phyloP scores from a whole-genome alignment of 37 sponge, comb jelly and placozoan genomes.

The Corticium candelabrum region DNA sequence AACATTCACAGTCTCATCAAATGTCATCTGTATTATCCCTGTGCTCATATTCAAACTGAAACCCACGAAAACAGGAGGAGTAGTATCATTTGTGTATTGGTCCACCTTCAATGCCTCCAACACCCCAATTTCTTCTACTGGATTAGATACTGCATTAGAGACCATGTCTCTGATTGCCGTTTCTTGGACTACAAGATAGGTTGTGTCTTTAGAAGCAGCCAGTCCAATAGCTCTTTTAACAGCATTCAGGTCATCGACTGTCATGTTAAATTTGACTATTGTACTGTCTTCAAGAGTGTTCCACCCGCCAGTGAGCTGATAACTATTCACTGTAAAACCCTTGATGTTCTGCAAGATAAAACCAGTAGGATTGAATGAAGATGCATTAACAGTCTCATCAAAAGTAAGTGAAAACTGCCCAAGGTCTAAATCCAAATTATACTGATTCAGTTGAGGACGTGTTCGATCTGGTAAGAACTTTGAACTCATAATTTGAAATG shows the following conservation, averaged over 20 bases:
- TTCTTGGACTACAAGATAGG: conserved; percentile 34
- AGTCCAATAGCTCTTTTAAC: conserved; percentile 26
- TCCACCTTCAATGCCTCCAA: conserved; percentile 30
- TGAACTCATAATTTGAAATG: conserved; percentile 31
- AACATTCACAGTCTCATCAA: conserved; percentile 65
- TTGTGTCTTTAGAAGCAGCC: conserved; percentile 36
- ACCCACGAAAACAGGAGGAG: conserved; percentile 34
- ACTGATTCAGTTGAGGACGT: conserved; percentile 44
- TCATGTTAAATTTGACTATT: conserved; percentile 28
- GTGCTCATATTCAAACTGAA: conserved; percentile 43
- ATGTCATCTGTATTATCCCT: conserved; percentile 46
- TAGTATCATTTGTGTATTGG: conserved; percentile 52
- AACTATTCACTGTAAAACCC: conserved; percentile 13
- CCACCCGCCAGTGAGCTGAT: conserved; percentile 39
- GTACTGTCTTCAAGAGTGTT: conserved; percentile 14
- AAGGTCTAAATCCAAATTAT: conserved; percentile 36
- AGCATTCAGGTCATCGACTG: conserved; percentile 43
- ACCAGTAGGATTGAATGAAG: conserved; percentile 18
- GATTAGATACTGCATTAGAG: conserved; percentile 26
- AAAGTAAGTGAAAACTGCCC: conserved; percentile 30
- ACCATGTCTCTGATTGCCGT: conserved; percentile 54
- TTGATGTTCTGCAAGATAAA: conserved; percentile 29
- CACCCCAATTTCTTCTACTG: conserved; percentile 28
- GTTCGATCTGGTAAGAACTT: conserved; percentile 44
- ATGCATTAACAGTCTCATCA: conserved; percentile 37